Percentiles rank a stretch among this genome's conserved stretches.
These are phyloP conservation scores for Amblyraja radiata DNA, from an alignment of 2,797 vertebrate species.

Conservation along the genomic window DNA sequence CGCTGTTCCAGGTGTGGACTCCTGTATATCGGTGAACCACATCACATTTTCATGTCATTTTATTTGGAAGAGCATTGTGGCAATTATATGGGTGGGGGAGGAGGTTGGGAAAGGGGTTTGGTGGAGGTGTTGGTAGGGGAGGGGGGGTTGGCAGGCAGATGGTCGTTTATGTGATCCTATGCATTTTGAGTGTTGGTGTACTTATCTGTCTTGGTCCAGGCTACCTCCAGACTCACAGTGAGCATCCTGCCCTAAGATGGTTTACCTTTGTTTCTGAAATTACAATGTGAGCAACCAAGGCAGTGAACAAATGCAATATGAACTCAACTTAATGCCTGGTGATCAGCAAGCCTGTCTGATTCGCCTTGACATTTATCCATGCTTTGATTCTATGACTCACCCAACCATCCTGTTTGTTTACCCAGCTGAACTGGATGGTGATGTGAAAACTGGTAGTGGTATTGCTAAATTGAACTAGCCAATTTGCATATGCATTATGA, in stretches of 20 bases:
- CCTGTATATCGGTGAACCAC: too few species aligned
- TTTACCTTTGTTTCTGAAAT: slow-evolving; percentile 5
- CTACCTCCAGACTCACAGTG: neutral
- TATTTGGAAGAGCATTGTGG: neutral
- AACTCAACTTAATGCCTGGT: neutral
- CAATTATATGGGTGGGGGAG: too few species aligned
- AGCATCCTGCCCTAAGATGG: neutral
- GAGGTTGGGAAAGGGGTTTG: too few species aligned
- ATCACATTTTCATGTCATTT: neutral
- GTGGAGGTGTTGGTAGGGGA: too few species aligned
- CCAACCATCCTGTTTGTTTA: neutral
- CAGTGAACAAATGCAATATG: neutral
- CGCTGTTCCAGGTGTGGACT: too few species aligned
- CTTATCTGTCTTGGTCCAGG: neutral
- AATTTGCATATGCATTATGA: neutral
- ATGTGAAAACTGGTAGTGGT: neutral
- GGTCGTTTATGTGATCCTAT: too few species aligned
- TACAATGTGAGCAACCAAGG: neutral
- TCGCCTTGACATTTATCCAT: neutral
- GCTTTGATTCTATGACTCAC: slow-evolving; percentile 23
- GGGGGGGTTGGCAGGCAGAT: too few species aligned
- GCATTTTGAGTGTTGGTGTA: neutral
- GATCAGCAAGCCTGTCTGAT: slow-evolving; percentile 13
- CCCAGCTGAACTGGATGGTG: neutral
- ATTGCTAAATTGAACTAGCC: neutral